These are phyloP conservation scores for Scopus umbretta DNA, from an alignment of 2,113 vertebrate species.

Conservation along the genomic window DNA sequence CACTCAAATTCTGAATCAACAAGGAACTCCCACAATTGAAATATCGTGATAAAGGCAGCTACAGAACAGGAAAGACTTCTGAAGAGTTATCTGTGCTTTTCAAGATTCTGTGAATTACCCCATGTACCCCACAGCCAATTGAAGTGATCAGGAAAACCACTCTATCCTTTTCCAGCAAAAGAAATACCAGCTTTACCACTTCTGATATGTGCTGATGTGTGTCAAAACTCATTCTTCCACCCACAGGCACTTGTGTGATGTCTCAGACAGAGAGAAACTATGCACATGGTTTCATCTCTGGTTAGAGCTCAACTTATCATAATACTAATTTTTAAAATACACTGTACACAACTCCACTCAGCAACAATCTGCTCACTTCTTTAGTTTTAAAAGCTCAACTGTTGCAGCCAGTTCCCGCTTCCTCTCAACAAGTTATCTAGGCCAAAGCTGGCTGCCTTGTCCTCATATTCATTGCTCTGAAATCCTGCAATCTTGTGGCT, in stretches of 20 bases:
- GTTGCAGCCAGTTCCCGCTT: slow-evolving; percentile 12
- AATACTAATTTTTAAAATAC: slow-evolving; percentile 56
- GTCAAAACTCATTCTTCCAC: slow-evolving; percentile 31
- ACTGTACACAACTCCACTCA: background rate
- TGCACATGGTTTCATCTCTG: slow-evolving; percentile 1
- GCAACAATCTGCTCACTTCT: slow-evolving; percentile 40
- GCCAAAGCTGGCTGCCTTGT: background rate
- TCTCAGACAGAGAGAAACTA: slow-evolving; percentile 49
- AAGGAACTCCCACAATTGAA: background rate
- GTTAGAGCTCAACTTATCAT: background rate
- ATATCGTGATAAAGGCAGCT: background rate
- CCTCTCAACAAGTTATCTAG: slow-evolving; percentile 13
- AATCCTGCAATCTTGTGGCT: slow-evolving; percentile 26
- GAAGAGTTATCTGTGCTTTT: background rate
- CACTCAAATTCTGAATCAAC: background rate
- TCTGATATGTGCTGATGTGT: background rate
- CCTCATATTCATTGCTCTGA: background rate
- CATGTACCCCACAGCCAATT: background rate
- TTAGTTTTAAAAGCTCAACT: slow-evolving; percentile 31
- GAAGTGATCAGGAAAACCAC: background rate
- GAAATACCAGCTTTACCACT: background rate
- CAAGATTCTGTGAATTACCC: background rate
- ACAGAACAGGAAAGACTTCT: background rate
- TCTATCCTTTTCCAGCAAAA: background rate
- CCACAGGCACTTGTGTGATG: background rate